Conservation (phyloP, 2,888 invertebrate genomes). For the Aelia acuminata region DNA sequence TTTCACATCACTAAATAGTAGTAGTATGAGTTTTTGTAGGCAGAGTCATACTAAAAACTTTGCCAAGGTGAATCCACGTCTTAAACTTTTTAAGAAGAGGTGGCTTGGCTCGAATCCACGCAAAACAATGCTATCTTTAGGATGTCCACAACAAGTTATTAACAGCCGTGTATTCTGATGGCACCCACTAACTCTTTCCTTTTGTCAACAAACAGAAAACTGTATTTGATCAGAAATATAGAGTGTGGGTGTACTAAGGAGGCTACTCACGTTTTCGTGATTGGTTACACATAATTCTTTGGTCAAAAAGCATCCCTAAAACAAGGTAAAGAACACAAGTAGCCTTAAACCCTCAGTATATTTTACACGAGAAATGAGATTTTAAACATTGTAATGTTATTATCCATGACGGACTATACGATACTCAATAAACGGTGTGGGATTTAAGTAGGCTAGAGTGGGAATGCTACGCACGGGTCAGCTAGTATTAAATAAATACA, state of each 20-base stretch:
- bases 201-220: not conserved
- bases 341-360: too few relatives aligned
- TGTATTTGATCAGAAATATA: not conserved
- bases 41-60: not conserved
- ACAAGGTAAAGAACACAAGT: too few relatives aligned
- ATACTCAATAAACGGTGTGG: too few relatives aligned
- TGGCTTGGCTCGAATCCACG: conserved; percentile 21
- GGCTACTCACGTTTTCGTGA: not conserved
- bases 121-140: conserved; percentile 48
- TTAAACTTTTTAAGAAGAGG: not conserved
- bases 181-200: not conserved
- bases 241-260: not conserved
- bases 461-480: too few relatives aligned
- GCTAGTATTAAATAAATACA: too few relatives aligned
- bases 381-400: too few relatives aligned
- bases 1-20: too few relatives aligned
- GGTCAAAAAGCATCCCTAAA: too few relatives aligned
- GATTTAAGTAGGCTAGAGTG: too few relatives aligned
- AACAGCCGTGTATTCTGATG: conserved; percentile 15
- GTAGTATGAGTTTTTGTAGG: not conserved
- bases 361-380: too few relatives aligned
- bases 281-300: not conserved
- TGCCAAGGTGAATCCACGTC: conserved; percentile 35
- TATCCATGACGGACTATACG: too few relatives aligned
- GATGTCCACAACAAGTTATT: conserved; percentile 18